phyloP scores from a whole-genome alignment of 2,113 vertebrate species.

The Pteropus alecto region DNA sequence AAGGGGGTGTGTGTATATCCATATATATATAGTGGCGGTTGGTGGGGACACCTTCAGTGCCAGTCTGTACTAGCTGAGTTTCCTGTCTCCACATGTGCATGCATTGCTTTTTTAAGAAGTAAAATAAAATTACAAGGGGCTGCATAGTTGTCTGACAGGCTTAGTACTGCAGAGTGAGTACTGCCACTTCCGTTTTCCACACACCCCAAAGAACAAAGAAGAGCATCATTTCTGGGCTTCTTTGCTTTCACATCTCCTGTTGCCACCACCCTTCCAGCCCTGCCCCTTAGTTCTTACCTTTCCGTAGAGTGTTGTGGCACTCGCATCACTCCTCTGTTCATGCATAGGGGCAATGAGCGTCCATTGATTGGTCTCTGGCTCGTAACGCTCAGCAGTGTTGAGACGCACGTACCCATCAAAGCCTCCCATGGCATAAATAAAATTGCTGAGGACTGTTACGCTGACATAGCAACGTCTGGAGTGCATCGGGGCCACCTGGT shows the following conservation, averaged over 20 bases:
- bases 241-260: fast-evolving
- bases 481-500: slow-evolving; percentile 89
- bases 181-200: neutral
- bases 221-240: neutral
- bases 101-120: neutral
- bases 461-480: slow-evolving; percentile 87
- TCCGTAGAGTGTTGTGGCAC: slow-evolving; percentile 83
- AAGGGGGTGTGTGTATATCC: neutral
- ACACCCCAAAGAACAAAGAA: neutral
- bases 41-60: neutral
- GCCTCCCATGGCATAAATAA: slow-evolving; percentile 88
- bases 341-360: slow-evolving; percentile 87
- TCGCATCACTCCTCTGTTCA: slow-evolving; percentile 84
- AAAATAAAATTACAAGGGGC: neutral
- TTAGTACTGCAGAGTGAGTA: neutral
- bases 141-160: too few relatives aligned
- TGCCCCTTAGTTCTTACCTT: slow-evolving; percentile 78
- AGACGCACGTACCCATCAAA: slow-evolving; percentile 86
- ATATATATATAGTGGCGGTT: neutral
- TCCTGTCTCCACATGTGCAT: neutral
- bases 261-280: fast-evolving
- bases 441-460: slow-evolving; percentile 80
- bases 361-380: slow-evolving; percentile 89
- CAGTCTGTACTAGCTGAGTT: neutral
- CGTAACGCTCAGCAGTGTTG: slow-evolving; percentile 84